Percentiles rank a stretch among this genome's conserved stretches.
Conservation (phyloP, 2,113 vertebrate species). For the Ammodytes dubius region DNA sequence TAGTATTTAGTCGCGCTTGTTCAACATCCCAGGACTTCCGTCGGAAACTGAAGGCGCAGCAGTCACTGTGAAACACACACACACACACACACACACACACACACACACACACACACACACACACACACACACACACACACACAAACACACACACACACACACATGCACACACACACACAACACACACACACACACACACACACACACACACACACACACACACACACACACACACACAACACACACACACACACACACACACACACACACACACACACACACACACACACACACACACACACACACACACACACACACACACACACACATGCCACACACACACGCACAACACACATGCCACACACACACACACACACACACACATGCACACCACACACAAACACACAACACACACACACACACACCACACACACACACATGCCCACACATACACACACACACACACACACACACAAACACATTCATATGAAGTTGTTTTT, state of each 20-base stretch:
- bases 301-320: conserved; percentile 1
- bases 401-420: background rate
- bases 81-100: background rate
- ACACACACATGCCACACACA: background rate
- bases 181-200: background rate
- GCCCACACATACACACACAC: background rate
- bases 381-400: background rate
- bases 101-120: too few relatives aligned
- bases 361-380: too few relatives aligned
- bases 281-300: background rate
- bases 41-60: background rate
- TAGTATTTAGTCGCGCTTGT: too few relatives aligned
- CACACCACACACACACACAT: too few relatives aligned
- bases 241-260: background rate
- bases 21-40: background rate
- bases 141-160: background rate
- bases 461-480: background rate
- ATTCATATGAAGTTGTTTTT: too few relatives aligned
- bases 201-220: background rate
- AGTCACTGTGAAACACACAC: background rate
- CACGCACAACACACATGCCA: too few relatives aligned
- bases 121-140: background rate
- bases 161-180: background rate
- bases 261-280: background rate
- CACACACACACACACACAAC: background rate